A percentile compares a stretch with the other conserved stretches of the same genome.
phyloP scores from a whole-genome alignment of 2,888 invertebrate genomes.

The Parnassius smintheus region DNA sequence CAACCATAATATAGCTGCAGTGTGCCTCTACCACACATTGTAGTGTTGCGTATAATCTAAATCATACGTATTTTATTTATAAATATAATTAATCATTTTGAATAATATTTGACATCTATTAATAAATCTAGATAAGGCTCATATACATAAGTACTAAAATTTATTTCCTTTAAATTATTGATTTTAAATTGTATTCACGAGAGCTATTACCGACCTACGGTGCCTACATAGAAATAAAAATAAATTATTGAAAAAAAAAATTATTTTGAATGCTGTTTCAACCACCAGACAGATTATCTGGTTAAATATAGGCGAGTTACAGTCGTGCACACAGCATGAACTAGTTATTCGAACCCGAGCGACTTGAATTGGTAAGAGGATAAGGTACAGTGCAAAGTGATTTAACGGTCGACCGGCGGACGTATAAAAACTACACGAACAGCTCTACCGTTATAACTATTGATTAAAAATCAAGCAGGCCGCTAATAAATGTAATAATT shows the following conservation, averaged over 20 bases:
- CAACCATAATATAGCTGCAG: too few relatives aligned
- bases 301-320: constrained; percentile 7
- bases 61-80: too few relatives aligned
- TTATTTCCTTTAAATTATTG: too few relatives aligned
- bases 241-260: neutral
- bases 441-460: constrained; percentile 25
- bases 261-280: neutral
- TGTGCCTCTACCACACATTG: too few relatives aligned
- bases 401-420: constrained; percentile 23
- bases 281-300: neutral
- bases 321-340: constrained; percentile 9
- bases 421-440: constrained; percentile 26
- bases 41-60: too few relatives aligned
- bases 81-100: too few relatives aligned
- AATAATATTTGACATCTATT: too few relatives aligned
- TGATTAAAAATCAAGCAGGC: constrained; percentile 25
- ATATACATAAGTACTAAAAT: too few relatives aligned
- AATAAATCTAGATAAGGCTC: too few relatives aligned
- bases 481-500: constrained; percentile 24
- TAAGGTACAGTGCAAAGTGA: constrained; percentile 8
- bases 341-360: constrained; percentile 4
- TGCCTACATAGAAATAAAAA: too few relatives aligned
- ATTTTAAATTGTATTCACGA: too few relatives aligned
- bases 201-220: too few relatives aligned
- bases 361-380: constrained; percentile 15